These are phyloP conservation scores for Channa argus DNA, from an alignment of 2,113 vertebrate species.

Conservation along the genomic window DNA sequence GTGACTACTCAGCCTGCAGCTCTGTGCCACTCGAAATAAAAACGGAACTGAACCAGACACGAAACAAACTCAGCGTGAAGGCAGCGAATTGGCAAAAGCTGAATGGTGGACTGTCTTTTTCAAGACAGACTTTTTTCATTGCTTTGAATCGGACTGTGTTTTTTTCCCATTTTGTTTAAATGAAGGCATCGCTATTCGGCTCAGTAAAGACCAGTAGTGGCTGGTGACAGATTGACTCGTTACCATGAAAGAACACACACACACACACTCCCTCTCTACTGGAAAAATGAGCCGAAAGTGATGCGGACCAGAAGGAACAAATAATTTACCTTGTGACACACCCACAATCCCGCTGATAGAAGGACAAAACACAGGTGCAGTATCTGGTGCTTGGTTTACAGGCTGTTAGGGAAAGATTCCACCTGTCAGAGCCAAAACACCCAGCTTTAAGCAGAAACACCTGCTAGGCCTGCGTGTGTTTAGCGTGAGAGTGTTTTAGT, in stretches of 20 bases:
- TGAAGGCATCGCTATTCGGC: background rate
- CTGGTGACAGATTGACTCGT: background rate
- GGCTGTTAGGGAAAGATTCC: background rate
- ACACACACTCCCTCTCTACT: background rate
- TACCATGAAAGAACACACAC: background rate
- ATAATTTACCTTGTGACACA: background rate
- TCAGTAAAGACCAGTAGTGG: background rate
- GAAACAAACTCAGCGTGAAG: background rate
- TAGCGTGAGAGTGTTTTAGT: conserved; percentile 1
- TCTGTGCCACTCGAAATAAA: too few species aligned
- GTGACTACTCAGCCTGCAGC: background rate
- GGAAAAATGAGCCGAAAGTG: background rate
- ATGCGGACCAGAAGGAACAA: too few species aligned
- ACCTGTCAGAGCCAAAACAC: background rate
- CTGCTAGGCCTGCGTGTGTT: conserved; percentile 18
- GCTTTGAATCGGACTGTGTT: background rate
- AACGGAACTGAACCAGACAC: too few species aligned
- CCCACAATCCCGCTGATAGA: background rate
- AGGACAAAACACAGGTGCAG: background rate
- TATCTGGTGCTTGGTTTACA: background rate
- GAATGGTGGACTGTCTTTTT: background rate
- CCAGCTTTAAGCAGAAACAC: conserved; percentile 26
- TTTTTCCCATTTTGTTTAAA: background rate
- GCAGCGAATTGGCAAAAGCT: too few species aligned
- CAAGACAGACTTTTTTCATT: too few species aligned